Percentiles rank a stretch among this genome's conserved stretches.
Conservation (phyloP, 2,888 invertebrate species). For the Melinopterus prodromus region DNA sequence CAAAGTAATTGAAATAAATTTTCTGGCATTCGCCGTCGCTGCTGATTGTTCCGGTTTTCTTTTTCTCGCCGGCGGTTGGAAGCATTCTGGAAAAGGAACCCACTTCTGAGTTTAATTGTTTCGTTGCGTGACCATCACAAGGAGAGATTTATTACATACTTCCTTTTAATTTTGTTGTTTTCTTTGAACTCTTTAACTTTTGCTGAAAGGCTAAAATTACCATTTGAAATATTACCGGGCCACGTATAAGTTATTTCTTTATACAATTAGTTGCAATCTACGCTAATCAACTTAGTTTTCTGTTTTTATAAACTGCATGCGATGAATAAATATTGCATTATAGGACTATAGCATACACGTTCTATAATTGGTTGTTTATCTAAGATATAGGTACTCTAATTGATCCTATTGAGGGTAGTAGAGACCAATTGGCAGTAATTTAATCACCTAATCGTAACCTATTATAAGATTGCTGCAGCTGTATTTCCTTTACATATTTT, state of each 20-base stretch:
- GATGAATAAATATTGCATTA: no score
- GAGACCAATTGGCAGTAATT: no score
- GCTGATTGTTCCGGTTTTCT: slow-evolving; percentile 18
- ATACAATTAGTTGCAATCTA: not conserved
- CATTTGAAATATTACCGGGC: not conserved
- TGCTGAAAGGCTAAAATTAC: not conserved
- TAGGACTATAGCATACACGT: no score
- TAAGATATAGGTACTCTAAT: no score
- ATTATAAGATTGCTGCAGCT: no score
- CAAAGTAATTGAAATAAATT: slow-evolving; percentile 20
- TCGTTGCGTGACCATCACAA: slow-evolving; percentile 43
- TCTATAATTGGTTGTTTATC: no score
- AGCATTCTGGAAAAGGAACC: slow-evolving; percentile 13
- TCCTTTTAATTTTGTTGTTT: slow-evolving; percentile 4
- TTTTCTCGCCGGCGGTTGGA: not conserved
- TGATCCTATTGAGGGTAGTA: no score
- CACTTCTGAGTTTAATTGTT: slow-evolving; percentile 45
- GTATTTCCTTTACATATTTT: no score
- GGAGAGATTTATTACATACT: slow-evolving; percentile 31
- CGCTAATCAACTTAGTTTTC: not conserved
- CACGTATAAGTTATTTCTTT: not conserved
- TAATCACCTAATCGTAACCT: no score
- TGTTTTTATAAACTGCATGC: not conserved
- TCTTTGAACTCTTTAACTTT: slow-evolving; percentile 4
- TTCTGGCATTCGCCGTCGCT: slow-evolving; percentile 5